Conservation (phyloP, 2,797 vertebrate genomes). For the Avahi laniger region DNA sequence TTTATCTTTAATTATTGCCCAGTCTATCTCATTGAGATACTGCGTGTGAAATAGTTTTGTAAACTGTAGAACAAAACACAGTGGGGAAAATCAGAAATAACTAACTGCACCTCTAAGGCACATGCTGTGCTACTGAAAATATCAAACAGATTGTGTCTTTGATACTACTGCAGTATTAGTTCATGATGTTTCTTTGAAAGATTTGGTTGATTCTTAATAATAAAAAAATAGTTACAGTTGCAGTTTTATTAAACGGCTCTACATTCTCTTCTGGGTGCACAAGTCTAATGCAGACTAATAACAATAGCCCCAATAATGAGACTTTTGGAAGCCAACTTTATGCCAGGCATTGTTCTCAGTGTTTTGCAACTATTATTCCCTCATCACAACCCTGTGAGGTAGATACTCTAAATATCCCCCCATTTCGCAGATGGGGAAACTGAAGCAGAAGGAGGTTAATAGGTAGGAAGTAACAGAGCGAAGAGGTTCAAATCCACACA, state of each 20-base stretch:
- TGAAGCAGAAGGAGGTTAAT: background rate
- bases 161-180: background rate
- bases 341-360: background rate
- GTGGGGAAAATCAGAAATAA: background rate
- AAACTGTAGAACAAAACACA: background rate
- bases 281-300: background rate
- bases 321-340: background rate
- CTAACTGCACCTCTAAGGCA: background rate
- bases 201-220: background rate
- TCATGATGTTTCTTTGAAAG: background rate
- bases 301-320: background rate
- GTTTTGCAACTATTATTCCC: background rate
- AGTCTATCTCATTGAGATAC: background rate
- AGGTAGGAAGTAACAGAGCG: background rate
- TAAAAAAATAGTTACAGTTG: background rate
- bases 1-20: background rate
- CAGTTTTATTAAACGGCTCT: background rate
- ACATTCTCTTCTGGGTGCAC: background rate
- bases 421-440: background rate
- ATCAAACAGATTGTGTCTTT: background rate
- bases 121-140: background rate
- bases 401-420: background rate
- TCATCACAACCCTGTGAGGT: background rate
- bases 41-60: background rate
- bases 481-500: background rate